Conservation (phyloP, 2,888 invertebrate genomes). For the Melitaea athalia region DNA sequence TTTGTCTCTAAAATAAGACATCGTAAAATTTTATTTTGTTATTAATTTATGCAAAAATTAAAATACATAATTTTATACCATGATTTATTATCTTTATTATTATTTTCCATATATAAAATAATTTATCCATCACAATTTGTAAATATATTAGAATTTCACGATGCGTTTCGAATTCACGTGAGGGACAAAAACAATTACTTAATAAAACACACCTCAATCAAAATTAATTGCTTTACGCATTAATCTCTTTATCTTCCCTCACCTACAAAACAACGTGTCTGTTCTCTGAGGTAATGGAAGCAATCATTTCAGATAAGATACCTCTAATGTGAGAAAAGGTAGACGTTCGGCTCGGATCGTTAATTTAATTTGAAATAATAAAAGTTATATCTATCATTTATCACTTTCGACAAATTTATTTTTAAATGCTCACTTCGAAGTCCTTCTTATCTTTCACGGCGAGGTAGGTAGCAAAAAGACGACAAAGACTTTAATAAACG, state of each 20-base stretch:
- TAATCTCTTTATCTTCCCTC: conserved; percentile 79
- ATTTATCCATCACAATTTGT: conserved; percentile 42
- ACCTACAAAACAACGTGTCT: conserved; percentile 76
- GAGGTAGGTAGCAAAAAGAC: conserved; percentile 57
- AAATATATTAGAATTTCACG: conserved; percentile 57
- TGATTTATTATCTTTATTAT: no score
- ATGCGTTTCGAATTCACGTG: conserved; percentile 69
- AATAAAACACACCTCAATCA: conserved; percentile 82
- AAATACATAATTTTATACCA: neutral
- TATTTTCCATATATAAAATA: neutral
- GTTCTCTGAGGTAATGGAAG: conserved; percentile 79
- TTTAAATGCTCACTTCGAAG: conserved; percentile 78
- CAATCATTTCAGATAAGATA: conserved; percentile 81
- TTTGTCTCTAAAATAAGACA: no score
- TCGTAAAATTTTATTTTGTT: no score
- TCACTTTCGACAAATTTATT: conserved; percentile 82
- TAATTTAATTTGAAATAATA: conserved; percentile 82
- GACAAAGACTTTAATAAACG: conserved; percentile 52
- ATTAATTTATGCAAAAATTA: neutral
- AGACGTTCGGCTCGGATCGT: conserved; percentile 74
- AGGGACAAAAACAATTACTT: conserved; percentile 78
- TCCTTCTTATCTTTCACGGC: conserved; percentile 73
- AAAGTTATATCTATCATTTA: conserved; percentile 81
- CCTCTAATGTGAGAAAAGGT: conserved; percentile 81
- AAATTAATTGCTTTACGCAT: conserved; percentile 82